Evolutionary conservation across 2,113 vertebrate species (phyloP).

Genomic region (Nothoprocta perdicaria): DNA sequence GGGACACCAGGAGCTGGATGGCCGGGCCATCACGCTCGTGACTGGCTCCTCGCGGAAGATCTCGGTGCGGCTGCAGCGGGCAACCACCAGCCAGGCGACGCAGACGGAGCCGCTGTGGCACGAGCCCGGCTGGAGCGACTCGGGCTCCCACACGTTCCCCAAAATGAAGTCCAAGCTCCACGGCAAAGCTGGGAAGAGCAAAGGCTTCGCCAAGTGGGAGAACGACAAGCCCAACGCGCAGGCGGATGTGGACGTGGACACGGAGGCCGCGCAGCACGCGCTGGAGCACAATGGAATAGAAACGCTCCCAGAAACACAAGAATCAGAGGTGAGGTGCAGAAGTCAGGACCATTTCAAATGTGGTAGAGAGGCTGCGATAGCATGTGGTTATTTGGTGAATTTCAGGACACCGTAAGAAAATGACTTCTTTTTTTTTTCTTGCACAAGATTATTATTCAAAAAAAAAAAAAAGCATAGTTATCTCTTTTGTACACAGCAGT

Average conservation of each 20-base stretch:
- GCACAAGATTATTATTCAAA: neutral
- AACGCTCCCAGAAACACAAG: slow-evolving; percentile 75
- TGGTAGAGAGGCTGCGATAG: neutral
- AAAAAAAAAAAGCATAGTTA: neutral
- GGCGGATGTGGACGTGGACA: slow-evolving; percentile 71
- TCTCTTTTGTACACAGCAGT: neutral
- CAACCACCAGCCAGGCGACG: slow-evolving; percentile 93
- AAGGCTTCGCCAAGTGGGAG: slow-evolving; percentile 93
- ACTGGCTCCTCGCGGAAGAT: slow-evolving; percentile 93
- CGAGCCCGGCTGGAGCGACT: slow-evolving; percentile 86
- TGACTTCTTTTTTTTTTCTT: neutral
- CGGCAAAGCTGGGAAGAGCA: slow-evolving; percentile 86
- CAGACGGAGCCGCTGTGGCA: slow-evolving; percentile 94
- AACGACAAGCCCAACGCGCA: slow-evolving; percentile 80
- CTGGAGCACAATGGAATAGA: slow-evolving; percentile 75
- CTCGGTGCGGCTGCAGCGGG: slow-evolving; percentile 90
- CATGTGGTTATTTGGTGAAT: neutral
- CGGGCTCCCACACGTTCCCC: slow-evolving; percentile 94
- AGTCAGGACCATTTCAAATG: neutral
- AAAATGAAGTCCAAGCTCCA: slow-evolving; percentile 93
- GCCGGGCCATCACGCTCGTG: slow-evolving; percentile 91
- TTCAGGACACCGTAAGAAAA: neutral
- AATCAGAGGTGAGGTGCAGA: slow-evolving; percentile 76
- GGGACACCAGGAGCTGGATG: slow-evolving; percentile 77
- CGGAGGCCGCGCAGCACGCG: slow-evolving; percentile 49